Base-by-base conservation (phyloP, 2,888 invertebrate species). In the Habroteleia sp. region DNA sequence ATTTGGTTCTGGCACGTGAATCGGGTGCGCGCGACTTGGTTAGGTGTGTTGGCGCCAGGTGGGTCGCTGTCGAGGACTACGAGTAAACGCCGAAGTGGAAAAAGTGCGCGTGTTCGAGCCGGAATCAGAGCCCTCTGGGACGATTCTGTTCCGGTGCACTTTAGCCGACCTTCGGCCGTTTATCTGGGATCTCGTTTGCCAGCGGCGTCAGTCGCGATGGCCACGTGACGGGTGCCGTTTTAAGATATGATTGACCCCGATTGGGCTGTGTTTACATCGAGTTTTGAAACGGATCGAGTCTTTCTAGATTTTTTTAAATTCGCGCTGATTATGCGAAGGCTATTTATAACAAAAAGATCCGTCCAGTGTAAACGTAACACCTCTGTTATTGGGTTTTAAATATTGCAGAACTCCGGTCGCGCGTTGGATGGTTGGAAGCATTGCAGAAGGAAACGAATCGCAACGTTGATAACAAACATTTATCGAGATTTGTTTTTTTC, bases 271-370 rank as follows among this genome's bases (percentile, higher is more conserved):
- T n/a, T n/a, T n/a, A n/a, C n/a, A n/a, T n/a, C n/a, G n/a, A n/a
- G n/a, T n/a, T n/a, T n/a, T n/a, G n/a, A n/a, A n/a, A n/a, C n/a
- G n/a, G n/a, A n/a, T n/a, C n/a, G n/a, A n/a, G n/a, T n/a, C n/a
- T n/a, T n/a, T n/a, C n/a, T n/a, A n/a, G n/a, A n/a, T n/a, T n/a
- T n/a, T n/a, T n/a, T n/a, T n/a, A n/a, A n/a, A n/a, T n/a, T 17
- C 8, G 17, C 10, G 29, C 8, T 56, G 39, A 35, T 66, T 56
- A 29, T 11, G 8, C 29, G 33, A 58, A 17, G 6, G 25, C 50
- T 71, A 72, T 72, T 62, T 63, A 41, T 63, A 69, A 6, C 52
- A 13, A 29, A 60, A 60, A 27, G 27, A 17, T 65, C 1, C 14
- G 50, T 33, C 7, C 39, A 6, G 11, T 4, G 16, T 25, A 37